Conservation (phyloP, 2,888 invertebrate species). For the Peribatodes rhomboidaria region DNA sequence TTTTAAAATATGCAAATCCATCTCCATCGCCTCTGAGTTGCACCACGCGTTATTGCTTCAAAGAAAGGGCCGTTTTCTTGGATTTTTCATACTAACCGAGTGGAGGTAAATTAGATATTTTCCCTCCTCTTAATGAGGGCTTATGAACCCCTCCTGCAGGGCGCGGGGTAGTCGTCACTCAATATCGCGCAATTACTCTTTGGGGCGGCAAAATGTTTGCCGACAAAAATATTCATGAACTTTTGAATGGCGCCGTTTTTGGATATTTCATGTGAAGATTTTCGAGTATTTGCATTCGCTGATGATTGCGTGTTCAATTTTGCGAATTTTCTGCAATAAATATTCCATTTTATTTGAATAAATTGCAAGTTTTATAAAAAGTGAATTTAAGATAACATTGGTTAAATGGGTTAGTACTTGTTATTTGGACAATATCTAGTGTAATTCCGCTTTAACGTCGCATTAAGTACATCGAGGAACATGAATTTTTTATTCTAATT, state of each 20-base stretch:
- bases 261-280: slow-evolving; percentile 26
- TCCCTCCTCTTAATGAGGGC: slow-evolving; percentile 70
- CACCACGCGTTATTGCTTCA: slow-evolving; percentile 54
- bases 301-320: slow-evolving; percentile 12
- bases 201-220: slow-evolving; percentile 51
- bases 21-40: slow-evolving; percentile 45
- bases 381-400: slow-evolving; percentile 1
- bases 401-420: background rate
- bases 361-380: slow-evolving; percentile 10
- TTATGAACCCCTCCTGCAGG: slow-evolving; percentile 59
- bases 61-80: slow-evolving; percentile 66
- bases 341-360: slow-evolving; percentile 16
- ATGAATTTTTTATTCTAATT: too few species aligned
- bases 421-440: too few species aligned
- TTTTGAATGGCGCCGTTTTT: slow-evolving; percentile 26
- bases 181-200: slow-evolving; percentile 69
- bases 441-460: too few species aligned
- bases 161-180: slow-evolving; percentile 54
- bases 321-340: slow-evolving; percentile 6
- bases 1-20: slow-evolving; percentile 6
- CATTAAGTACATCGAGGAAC: too few species aligned
- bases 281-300: slow-evolving; percentile 21
- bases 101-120: slow-evolving; percentile 75
- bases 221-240: slow-evolving; percentile 33
- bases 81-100: slow-evolving; percentile 70